Conservation (phyloP, 2,888 invertebrate genomes). For the Macrosoma leucophasiata region DNA sequence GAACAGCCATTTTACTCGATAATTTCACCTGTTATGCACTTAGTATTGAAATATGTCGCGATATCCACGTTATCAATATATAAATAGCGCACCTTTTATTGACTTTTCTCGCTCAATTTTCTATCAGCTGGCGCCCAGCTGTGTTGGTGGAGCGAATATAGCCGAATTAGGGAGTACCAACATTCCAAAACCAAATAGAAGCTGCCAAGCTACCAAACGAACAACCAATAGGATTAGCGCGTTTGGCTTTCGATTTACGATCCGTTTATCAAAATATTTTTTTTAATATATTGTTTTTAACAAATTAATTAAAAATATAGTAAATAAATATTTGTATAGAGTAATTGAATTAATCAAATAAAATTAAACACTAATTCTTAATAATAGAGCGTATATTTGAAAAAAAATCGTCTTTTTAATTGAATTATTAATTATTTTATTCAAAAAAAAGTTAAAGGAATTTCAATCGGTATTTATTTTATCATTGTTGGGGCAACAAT, state of each 20-base stretch:
- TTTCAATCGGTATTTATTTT: too few relatives aligned
- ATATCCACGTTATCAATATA: conserved; percentile 41
- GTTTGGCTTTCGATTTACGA: conserved; percentile 26
- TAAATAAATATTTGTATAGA: too few relatives aligned
- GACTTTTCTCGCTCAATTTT: conserved; percentile 63
- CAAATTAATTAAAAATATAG: too few relatives aligned
- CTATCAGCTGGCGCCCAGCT: conserved; percentile 73
- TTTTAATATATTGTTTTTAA: background rate
- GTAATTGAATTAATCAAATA: background rate
- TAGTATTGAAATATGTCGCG: conserved; percentile 29
- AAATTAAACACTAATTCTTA: background rate
- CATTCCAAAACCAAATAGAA: conserved; percentile 28
- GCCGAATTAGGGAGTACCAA: conserved; percentile 39
- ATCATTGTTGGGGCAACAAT: too few relatives aligned
- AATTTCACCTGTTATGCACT: conserved; percentile 35
- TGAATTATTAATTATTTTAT: background rate
- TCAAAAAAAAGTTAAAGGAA: background rate
- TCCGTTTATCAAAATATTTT: conserved; percentile 33
- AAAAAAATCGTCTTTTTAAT: background rate
- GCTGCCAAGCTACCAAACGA: conserved; percentile 29
- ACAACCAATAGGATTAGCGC: conserved; percentile 47
- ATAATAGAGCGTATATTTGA: background rate
- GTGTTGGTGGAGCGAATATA: conserved; percentile 50
- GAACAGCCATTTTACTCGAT: conserved; percentile 45
- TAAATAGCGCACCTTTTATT: conserved; percentile 45